These are phyloP conservation scores for Lepidotrigona ventralis DNA, from an alignment of 1,140 invertebrate species.

Conservation along the genomic window DNA sequence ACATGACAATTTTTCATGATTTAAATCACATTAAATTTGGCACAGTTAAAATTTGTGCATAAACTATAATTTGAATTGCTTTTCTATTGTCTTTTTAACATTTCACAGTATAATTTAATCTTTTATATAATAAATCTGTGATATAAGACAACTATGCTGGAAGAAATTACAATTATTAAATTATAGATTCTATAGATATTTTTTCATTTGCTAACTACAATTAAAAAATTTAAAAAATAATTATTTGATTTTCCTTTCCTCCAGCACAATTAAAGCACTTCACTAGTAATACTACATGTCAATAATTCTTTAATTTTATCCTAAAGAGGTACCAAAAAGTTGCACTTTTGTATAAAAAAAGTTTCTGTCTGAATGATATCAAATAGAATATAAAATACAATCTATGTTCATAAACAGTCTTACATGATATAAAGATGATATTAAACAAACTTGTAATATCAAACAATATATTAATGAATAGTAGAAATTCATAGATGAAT, in stretches of 20 bases:
- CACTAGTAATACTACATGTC: not conserved
- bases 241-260: not conserved
- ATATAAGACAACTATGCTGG: slow-evolving; percentile 18
- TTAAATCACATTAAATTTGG: slow-evolving; percentile 44
- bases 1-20: slow-evolving; percentile 2
- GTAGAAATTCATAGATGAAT: slow-evolving; percentile 3
- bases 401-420: slow-evolving; percentile 33
- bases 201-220: not conserved
- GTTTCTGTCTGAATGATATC: not conserved
- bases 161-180: slow-evolving; percentile 24
- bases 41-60: slow-evolving; percentile 49
- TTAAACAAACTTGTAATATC: slow-evolving; percentile 10
- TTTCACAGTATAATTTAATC: slow-evolving; percentile 23
- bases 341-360: not conserved
- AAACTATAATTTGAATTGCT: slow-evolving; percentile 21
- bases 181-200: not conserved
- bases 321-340: slow-evolving; percentile 10
- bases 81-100: slow-evolving; percentile 28
- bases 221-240: slow-evolving; percentile 12
- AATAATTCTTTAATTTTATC: slow-evolving; percentile 1
- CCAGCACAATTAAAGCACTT: slow-evolving; percentile 21
- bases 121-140: slow-evolving; percentile 35
- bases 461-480: slow-evolving; percentile 12
- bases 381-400: slow-evolving; percentile 14
- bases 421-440: slow-evolving; percentile 22